Evolutionary conservation across 2,888 invertebrate genomes (phyloP), one percentile per base, ranked within the genome.

Genomic region (Latrodectus elegans): DNA sequence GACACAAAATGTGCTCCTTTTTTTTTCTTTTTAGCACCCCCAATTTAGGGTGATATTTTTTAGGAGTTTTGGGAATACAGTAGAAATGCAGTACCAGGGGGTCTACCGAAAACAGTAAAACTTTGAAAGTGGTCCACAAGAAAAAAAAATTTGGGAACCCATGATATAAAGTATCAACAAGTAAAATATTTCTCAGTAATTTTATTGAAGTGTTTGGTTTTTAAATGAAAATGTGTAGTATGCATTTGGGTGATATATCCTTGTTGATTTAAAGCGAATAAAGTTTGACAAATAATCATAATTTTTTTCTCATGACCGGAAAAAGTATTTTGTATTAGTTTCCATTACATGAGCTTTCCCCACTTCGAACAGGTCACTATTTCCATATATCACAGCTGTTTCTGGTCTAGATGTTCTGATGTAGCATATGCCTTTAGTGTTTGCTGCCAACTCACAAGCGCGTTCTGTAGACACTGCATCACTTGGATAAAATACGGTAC

Each of bases 401-500:
- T 96, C 96, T 83, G 99, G 99, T 2, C 99, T 94, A 49, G 98
- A 98, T 1, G 98, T 98, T 90, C 99, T 95, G 91, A 99, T 96
- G 93, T 98, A 99, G 91, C 98, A 98, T 91, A 99, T 95, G 80
- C 99, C 99, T 91, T 95, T 95, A 0, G 96, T 97, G 92, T 98
- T 98, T 90, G 99, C 99, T 0, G 99, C 97, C 89, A 99, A 92
- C 93, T 99, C 99, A 52, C 97, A 96, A 1, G 99, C 97, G 84
- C 98, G 94, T 93, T 99, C 99, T 53, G 96, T 94, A 64, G 97
- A 95, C 11, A 99, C 99, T 0, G 98, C 99, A 93, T 99, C 99
- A 55, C 95, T 93, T 1, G 95, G 95, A 91, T 95, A 95, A 92
- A 95, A 94, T n/a, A 95, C 94, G 1, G 94, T 94, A 55, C 93